A percentile compares a stretch with the other conserved stretches of the same genome.
Conservation (phyloP, 2,888 invertebrate species). For the Yponomeuta cagnagella region DNA sequence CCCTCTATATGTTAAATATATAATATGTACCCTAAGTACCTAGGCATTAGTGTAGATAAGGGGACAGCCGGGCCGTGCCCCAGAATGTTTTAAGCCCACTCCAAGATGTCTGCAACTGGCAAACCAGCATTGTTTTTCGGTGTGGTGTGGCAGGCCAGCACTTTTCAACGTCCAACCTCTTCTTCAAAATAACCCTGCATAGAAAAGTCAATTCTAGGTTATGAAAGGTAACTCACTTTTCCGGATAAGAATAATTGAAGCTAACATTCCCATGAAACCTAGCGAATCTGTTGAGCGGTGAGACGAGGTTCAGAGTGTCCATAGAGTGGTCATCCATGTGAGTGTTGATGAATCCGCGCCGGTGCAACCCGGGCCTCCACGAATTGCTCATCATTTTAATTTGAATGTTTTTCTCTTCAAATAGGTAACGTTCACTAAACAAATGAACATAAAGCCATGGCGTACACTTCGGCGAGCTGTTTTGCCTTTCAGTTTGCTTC, state of each 20-base stretch:
- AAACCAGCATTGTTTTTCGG: too few species aligned
- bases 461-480: neutral
- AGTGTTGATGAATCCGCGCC: slow-evolving; percentile 54
- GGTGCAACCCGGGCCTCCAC: slow-evolving; percentile 45
- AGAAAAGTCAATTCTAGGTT: neutral
- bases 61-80: too few species aligned
- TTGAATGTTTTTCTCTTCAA: neutral
- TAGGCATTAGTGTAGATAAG: too few species aligned
- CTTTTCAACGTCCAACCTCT: neutral
- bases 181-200: neutral
- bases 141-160: too few species aligned
- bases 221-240: slow-evolving; percentile 48
- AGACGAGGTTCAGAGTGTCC: slow-evolving; percentile 57
- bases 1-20: too few species aligned
- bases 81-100: too few species aligned
- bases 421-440: too few species aligned
- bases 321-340: slow-evolving; percentile 47
- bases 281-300: slow-evolving; percentile 57
- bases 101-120: too few species aligned
- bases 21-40: too few species aligned
- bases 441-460: too few species aligned
- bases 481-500: neutral
- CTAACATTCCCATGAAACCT: slow-evolving; percentile 54
- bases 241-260: slow-evolving; percentile 39
- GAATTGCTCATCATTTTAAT: slow-evolving; percentile 18